phyloP scores from a whole-genome alignment of 2,113 vertebrate species.

The Rostratula benghalensis region DNA sequence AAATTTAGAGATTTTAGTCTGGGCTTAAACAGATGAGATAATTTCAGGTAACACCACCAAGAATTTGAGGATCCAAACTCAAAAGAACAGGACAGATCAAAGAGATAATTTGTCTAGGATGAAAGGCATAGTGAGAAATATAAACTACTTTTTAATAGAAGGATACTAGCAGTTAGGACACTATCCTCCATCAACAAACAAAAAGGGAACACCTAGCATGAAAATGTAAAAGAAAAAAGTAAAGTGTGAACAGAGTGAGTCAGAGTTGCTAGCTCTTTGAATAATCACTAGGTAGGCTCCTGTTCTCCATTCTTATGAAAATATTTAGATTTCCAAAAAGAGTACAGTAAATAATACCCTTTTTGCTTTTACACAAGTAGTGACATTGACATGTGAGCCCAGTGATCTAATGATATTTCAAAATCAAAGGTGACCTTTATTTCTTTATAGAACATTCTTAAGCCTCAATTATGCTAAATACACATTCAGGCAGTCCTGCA shows the following conservation, averaged over 20 bases:
- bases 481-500: not conserved
- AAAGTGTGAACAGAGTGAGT: not conserved
- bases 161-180: not conserved
- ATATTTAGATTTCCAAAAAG: not conserved
- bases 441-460: slow-evolving; percentile 3
- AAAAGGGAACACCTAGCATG: not conserved
- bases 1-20: not conserved
- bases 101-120: not conserved
- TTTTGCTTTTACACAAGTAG: not conserved
- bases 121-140: not conserved
- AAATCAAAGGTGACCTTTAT: slow-evolving; percentile 27
- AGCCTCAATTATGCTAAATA: not conserved
- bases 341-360: not conserved
- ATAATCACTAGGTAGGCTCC: not conserved
- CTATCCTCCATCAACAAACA: not conserved
- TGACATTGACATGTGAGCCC: not conserved
- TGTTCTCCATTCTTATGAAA: not conserved
- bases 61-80: not conserved
- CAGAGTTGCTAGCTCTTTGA: not conserved
- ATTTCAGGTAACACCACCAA: not conserved
- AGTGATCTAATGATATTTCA: not conserved
- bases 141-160: not conserved
- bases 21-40: not conserved
- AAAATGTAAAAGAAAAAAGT: not conserved
- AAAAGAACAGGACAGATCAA: not conserved